Percentiles rank a stretch among this genome's conserved stretches.
These are phyloP conservation scores for Hucho hucho DNA, from an alignment of 2,113 vertebrate genomes.

Conservation along the genomic window DNA sequence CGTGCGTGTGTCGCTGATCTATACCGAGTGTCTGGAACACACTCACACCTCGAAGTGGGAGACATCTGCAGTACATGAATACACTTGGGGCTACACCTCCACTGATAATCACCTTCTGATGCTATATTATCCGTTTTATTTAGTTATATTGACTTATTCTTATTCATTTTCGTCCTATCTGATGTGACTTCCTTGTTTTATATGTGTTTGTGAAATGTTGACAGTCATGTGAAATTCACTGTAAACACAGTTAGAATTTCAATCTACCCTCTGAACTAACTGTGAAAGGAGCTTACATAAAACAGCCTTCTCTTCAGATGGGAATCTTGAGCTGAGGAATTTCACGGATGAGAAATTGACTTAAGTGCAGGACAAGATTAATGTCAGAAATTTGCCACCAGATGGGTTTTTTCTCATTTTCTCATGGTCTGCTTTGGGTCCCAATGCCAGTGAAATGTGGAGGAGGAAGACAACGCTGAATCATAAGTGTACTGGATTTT, in stretches of 20 bases:
- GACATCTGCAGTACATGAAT: slow-evolving; percentile 1
- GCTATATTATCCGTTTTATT: not conserved
- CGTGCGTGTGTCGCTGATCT: not conserved
- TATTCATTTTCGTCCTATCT: too few relatives aligned
- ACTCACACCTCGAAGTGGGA: not conserved
- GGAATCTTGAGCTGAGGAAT: slow-evolving; percentile 27
- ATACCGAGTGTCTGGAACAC: not conserved
- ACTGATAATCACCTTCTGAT: not conserved
- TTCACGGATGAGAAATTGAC: slow-evolving; percentile 36
- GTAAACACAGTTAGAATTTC: too few relatives aligned
- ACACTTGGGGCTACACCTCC: not conserved
- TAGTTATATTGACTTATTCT: too few relatives aligned
- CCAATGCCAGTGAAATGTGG: slow-evolving; percentile 2
- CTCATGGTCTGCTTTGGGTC: slow-evolving; percentile 12
- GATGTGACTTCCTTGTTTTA: too few relatives aligned
- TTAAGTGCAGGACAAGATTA: slow-evolving; percentile 37
- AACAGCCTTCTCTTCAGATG: slow-evolving; percentile 9
- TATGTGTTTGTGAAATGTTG: too few relatives aligned
- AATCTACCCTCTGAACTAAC: not conserved
- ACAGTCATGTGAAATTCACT: too few relatives aligned
- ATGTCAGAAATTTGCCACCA: slow-evolving; percentile 38
- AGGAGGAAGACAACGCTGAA: not conserved
- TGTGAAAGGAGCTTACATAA: slow-evolving; percentile 8
- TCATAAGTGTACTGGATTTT: not conserved
- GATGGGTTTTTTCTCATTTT: slow-evolving; percentile 18